Percentiles rank a stretch among this genome's conserved stretches.
Evolutionary conservation across 1,140 invertebrate genomes (phyloP).

Genomic region (Leptinotarsa texana): DNA sequence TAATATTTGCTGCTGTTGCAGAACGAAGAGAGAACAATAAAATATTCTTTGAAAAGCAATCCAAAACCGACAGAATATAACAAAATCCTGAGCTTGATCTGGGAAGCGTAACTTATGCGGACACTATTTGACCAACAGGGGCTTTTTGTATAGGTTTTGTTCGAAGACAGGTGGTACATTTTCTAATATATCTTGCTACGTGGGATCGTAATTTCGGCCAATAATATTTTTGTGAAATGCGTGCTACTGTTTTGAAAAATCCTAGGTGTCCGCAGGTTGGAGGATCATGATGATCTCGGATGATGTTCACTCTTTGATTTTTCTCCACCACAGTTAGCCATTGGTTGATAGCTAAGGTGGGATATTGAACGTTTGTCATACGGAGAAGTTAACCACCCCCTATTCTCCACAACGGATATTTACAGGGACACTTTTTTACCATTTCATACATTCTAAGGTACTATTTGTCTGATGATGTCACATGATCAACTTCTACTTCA

Average conservation of each 20-base stretch:
- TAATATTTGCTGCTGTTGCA: conserved; percentile 15
- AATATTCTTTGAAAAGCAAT: conserved; percentile 21
- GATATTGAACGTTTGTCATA: no score
- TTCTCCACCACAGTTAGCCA: no score
- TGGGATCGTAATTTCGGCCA: conserved; percentile 45
- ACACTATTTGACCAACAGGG: no score
- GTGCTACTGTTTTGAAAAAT: conserved; percentile 39
- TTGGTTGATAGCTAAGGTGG: no score
- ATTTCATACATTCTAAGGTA: conserved; percentile 14
- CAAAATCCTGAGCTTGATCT: conserved; percentile 36
- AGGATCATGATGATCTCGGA: no score
- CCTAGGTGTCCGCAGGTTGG: conserved; percentile 33
- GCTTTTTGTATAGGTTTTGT: no score
- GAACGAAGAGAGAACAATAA: conserved; percentile 11
- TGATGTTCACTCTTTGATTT: no score
- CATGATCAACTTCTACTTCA: not conserved
- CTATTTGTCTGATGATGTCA: conserved; percentile 13
- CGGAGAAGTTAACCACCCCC: no score
- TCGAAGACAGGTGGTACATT: conserved; percentile 27
- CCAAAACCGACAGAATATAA: conserved; percentile 44
- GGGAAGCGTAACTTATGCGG: conserved; percentile 30
- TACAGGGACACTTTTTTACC: conserved; percentile 18
- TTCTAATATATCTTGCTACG: conserved; percentile 32
- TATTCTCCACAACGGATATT: conserved; percentile 21
- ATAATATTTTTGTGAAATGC: conserved; percentile 36